Base-by-base conservation (phyloP, 2,113 vertebrate genomes). In the Todiramphus saurophagus region DNA sequence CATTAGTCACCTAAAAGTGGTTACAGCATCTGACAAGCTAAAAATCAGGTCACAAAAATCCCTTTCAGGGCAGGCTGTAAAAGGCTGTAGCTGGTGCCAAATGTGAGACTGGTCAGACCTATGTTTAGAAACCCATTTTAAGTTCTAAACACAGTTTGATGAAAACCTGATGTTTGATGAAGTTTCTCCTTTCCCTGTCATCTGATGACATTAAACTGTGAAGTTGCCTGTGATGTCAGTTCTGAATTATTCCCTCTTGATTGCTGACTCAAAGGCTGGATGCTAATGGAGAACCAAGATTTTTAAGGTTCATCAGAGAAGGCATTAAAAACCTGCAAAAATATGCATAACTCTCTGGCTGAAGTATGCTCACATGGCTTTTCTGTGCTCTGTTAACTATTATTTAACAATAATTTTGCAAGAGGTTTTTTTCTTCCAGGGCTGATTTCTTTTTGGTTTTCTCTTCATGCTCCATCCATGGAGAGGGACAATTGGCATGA, bases 201-300 rank as follows among this genome's bases (percentile, higher is more conserved):
- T 96, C 51, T 11, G 0, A 62, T 92, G 89, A 95, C 93, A 94
- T 91, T 97, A 97, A 96, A 90, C 86, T 93, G 87, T 82, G 84
- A 97, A 96, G 62, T 39, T 94, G 88, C 89, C 68, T 94, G 76
- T 96, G 96, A 96, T 96, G 96, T 97, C 92, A 96, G 75, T 80
- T 93, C 83, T 93, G 94, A 96, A 96, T 94, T 95, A 97, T 96
- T 97, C 92, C 55, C 69, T 88, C 89, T 95, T 96, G 95, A 95
- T 81, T 96, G 91, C 81, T 95, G 93, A 96, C 87, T 96, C 91
- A 95, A 95, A 96, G 60, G 62, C 74, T 94, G 72, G 55, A 93
- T 90, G 55, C 13, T 78, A 87, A 83, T 59, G 35, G 67, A 92
- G 76, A 93, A 95, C 16, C 4, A 18, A 91, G 74, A 58, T 91